phyloP scores from a whole-genome alignment of 2,888 invertebrate genomes.

The Plagodis dolabraria region DNA sequence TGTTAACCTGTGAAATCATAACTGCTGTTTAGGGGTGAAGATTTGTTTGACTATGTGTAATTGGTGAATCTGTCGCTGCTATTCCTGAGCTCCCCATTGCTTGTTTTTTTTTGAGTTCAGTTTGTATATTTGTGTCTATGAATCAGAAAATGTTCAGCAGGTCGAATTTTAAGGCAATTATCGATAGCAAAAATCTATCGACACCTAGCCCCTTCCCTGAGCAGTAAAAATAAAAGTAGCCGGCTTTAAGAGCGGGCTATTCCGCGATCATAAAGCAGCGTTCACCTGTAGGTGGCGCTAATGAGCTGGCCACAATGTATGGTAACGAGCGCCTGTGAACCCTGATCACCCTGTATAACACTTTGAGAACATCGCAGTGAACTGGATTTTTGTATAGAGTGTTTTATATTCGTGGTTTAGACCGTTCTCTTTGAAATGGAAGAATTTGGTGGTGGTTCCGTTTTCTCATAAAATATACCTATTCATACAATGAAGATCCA shows the following conservation, averaged over 20 bases:
- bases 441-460: background rate
- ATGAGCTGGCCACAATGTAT: constrained; percentile 62
- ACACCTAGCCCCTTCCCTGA: constrained; percentile 34
- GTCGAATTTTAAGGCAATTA: too few relatives aligned
- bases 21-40: too few relatives aligned
- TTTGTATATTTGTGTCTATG: too few relatives aligned
- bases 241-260: constrained; percentile 66
- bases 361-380: constrained; percentile 21
- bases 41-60: too few relatives aligned
- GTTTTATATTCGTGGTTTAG: constrained; percentile 8
- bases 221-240: constrained; percentile 63
- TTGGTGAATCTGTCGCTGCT: too few relatives aligned
- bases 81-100: too few relatives aligned
- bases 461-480: background rate
- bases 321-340: constrained; percentile 40
- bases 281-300: constrained; percentile 55
- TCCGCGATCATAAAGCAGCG: constrained; percentile 68
- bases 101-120: too few relatives aligned
- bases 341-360: constrained; percentile 11
- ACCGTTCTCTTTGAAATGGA: background rate
- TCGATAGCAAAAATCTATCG: constrained; percentile 1
- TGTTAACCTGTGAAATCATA: too few relatives aligned
- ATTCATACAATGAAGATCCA: too few relatives aligned
- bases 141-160: too few relatives aligned
- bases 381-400: constrained; percentile 10